Conservation (phyloP, 2,113 vertebrate species). For the Poecilia latipinna region DNA sequence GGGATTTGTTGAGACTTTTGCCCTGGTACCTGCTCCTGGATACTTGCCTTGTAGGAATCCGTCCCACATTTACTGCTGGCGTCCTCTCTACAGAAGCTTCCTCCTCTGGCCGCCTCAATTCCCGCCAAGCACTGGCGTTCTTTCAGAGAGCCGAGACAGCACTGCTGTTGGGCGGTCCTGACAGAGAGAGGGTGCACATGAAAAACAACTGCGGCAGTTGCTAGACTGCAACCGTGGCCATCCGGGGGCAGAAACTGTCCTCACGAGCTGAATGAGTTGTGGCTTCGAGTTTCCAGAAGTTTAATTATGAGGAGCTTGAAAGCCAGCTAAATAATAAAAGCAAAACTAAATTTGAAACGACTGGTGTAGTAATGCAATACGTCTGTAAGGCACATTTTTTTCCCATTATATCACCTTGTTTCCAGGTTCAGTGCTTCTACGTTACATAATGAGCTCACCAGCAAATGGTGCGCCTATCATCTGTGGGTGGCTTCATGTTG, state of each 20-base stretch:
- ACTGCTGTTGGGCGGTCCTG: conserved; percentile 91
- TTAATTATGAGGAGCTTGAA: conserved; percentile 8
- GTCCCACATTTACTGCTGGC: conserved; percentile 79
- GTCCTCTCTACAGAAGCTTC: conserved; percentile 78
- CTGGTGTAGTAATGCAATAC: neutral
- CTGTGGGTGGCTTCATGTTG: conserved; percentile 81
- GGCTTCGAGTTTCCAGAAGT: conserved; percentile 23
- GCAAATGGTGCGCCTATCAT: conserved; percentile 82
- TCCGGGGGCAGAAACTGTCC: conserved; percentile 18
- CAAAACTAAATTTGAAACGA: conserved; percentile 11
- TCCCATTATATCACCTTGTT: conserved; percentile 2
- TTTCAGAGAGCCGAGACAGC: conserved; percentile 84
- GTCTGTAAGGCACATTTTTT: neutral
- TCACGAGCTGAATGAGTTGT: conserved; percentile 8
- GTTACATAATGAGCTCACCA: conserved; percentile 78
- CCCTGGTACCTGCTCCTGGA: conserved; percentile 25
- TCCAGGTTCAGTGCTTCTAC: neutral
- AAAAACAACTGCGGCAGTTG: conserved; percentile 32
- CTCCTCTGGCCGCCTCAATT: conserved; percentile 84
- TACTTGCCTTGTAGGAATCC: conserved; percentile 86
- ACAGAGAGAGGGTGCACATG: conserved; percentile 50
- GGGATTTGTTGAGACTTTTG: conserved; percentile 11
- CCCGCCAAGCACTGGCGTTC: conserved; percentile 89
- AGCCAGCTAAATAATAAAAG: neutral
- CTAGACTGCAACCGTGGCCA: conserved; percentile 34